These are phyloP conservation scores for Habrosyne pyritoides DNA, from an alignment of 2,888 invertebrate species.

Conservation along the genomic window DNA sequence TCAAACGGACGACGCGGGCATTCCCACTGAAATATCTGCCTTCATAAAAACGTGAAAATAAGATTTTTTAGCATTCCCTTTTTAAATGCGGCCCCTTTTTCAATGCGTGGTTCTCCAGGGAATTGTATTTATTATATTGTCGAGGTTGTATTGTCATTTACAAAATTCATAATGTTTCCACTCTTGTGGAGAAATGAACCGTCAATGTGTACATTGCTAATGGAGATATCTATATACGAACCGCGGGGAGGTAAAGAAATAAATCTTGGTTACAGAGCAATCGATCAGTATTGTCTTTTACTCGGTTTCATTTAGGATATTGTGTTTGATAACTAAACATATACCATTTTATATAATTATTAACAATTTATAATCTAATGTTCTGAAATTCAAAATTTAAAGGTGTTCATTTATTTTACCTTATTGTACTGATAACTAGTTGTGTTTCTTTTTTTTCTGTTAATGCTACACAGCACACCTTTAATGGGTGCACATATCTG, in stretches of 20 bases:
- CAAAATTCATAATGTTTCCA: constrained; percentile 33
- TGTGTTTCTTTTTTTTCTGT: too few species aligned
- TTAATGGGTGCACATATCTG: too few species aligned
- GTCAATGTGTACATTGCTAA: constrained; percentile 46
- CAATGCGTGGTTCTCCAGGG: constrained; percentile 20
- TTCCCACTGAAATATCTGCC: constrained; percentile 28
- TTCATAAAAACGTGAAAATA: constrained; percentile 28
- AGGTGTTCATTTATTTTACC: too few species aligned
- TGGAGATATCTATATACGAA: constrained; percentile 24
- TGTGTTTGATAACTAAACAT: too few species aligned
- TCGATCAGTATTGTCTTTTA: background rate
- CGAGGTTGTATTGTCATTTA: constrained; percentile 36
- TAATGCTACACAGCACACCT: too few species aligned
- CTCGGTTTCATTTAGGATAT: background rate
- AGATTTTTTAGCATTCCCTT: constrained; percentile 29
- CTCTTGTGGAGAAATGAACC: constrained; percentile 28
- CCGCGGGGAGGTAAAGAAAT: background rate
- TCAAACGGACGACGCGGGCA: constrained; percentile 19
- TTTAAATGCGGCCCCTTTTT: constrained; percentile 29
- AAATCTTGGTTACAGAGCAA: background rate
- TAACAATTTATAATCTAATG: too few species aligned
- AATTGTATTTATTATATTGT: constrained; percentile 22
- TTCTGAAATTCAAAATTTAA: too few species aligned
- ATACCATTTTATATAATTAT: too few species aligned
- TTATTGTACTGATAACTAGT: too few species aligned